A percentile compares a stretch with the other conserved stretches of the same genome.
Conservation (phyloP, 2,113 vertebrate genomes). For the Erythrocercus mccallii region DNA sequence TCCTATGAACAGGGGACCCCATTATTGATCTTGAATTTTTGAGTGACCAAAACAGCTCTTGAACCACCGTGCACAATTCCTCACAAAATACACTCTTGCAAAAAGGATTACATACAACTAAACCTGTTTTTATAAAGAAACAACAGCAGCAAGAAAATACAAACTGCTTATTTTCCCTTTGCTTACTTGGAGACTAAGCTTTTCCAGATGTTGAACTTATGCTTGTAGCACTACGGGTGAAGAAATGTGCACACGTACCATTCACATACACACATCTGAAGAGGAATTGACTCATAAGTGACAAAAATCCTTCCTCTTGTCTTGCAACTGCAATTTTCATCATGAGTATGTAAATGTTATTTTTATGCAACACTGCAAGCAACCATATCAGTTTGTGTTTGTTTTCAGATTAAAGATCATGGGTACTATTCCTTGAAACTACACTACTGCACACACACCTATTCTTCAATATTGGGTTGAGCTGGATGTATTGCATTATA, state of each 20-base stretch:
- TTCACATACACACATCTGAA: not conserved
- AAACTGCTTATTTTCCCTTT: constrained; percentile 28
- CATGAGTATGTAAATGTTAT: not conserved
- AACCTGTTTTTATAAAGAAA: constrained; percentile 15
- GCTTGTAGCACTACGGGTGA: not conserved
- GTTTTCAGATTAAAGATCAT: not conserved
- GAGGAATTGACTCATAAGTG: not conserved
- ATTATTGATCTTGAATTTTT: constrained; percentile 53
- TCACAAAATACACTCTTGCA: constrained; percentile 43
- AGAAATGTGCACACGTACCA: not conserved
- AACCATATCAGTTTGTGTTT: not conserved
- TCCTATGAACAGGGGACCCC: constrained; percentile 18
- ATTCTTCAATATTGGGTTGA: not conserved
- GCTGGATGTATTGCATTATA: not conserved
- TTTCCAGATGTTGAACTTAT: not conserved
- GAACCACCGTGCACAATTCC: constrained; percentile 19
- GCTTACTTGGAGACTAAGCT: constrained; percentile 45
- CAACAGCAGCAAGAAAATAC: constrained; percentile 21
- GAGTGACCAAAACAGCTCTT: constrained; percentile 50
- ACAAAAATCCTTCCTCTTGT: not conserved
- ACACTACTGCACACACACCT: not conserved
- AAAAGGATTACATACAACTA: constrained; percentile 53
- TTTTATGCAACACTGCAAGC: not conserved
- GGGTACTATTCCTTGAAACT: not conserved
- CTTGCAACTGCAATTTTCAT: not conserved